A percentile compares a stretch with the other conserved stretches of the same genome.
Evolutionary conservation across 2,797 vertebrate species (phyloP).

Genomic region (Leucoraja ocellata): DNA sequence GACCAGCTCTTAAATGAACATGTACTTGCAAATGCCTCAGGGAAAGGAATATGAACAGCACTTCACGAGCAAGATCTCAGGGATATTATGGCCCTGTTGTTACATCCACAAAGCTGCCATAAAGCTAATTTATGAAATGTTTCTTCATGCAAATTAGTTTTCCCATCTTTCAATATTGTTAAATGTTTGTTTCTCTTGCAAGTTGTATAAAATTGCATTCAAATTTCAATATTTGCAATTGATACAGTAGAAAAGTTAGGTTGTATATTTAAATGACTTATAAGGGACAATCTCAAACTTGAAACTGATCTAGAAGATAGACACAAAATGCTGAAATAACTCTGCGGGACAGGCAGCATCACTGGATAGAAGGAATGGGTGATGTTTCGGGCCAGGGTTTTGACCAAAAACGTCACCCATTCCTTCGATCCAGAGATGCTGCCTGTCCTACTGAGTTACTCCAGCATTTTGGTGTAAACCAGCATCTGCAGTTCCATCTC

Average conservation of each 20-base stretch:
- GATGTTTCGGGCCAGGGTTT: too few relatives aligned
- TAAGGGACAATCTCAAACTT: background rate
- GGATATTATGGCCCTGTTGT: background rate
- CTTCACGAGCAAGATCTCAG: constrained; percentile 10
- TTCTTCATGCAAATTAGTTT: background rate
- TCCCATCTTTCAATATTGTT: background rate
- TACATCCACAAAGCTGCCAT: background rate
- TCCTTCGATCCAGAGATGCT: too few relatives aligned
- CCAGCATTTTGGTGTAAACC: too few relatives aligned
- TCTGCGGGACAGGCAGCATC: too few relatives aligned
- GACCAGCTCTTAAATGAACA: constrained; percentile 31
- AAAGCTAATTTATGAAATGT: background rate
- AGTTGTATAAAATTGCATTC: background rate
- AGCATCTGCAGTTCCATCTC: background rate
- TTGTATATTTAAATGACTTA: background rate
- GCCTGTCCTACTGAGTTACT: too few relatives aligned
- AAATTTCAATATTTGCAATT: background rate
- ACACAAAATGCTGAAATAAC: too few relatives aligned
- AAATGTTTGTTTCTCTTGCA: background rate
- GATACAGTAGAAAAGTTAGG: background rate
- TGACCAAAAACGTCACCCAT: too few relatives aligned
- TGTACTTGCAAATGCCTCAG: constrained; percentile 1
- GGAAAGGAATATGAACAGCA: constrained; percentile 27
- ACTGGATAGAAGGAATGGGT: too few relatives aligned
- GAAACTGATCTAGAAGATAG: too few relatives aligned